Conservation (phyloP, 2,797 vertebrate genomes). For the Vultur gryphus region DNA sequence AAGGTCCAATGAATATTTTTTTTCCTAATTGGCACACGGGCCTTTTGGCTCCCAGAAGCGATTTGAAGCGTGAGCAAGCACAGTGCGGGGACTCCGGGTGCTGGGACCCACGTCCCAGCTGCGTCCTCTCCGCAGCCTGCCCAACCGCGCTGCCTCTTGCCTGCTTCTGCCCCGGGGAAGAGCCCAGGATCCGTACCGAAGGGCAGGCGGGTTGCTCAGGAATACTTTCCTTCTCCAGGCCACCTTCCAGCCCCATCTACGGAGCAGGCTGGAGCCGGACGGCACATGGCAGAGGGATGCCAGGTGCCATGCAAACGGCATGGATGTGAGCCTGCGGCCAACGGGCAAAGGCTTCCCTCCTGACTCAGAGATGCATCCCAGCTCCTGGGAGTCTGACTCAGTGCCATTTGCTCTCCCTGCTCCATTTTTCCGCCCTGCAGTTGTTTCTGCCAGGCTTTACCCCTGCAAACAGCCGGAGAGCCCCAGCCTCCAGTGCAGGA, state of each 20-base stretch:
- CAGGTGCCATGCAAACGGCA: no score
- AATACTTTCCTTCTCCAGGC: background rate
- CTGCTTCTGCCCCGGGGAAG: background rate
- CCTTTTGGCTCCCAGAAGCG: background rate
- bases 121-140: background rate
- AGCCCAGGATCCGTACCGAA: rapidly evolving
- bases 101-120: background rate
- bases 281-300: no score
- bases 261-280: background rate
- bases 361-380: background rate
- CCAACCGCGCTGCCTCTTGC: background rate
- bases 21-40: background rate
- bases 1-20: background rate
- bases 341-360: background rate
- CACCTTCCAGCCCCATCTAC: background rate
- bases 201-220: background rate
- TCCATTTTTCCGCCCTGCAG: background rate
- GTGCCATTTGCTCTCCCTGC: background rate
- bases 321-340: rapidly evolving
- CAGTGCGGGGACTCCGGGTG: background rate
- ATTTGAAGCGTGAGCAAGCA: background rate
- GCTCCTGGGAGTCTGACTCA: background rate
- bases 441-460: background rate
- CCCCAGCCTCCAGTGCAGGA: background rate
- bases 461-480: rapidly evolving